These are phyloP conservation scores for Vanacampus margaritifer DNA, from an alignment of 2,113 vertebrate species.

Conservation along the genomic window DNA sequence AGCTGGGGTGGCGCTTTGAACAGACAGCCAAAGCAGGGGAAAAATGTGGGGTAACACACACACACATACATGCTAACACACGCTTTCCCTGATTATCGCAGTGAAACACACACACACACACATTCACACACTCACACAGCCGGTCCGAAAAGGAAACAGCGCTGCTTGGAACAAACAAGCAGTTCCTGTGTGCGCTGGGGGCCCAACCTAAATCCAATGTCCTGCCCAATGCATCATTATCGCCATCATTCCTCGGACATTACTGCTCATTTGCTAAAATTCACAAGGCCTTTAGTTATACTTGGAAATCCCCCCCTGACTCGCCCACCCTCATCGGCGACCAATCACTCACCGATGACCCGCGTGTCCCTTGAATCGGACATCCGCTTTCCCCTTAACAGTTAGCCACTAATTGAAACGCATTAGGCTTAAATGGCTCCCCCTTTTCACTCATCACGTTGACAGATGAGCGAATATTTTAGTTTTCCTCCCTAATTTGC, in stretches of 20 bases:
- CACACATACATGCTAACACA: constrained; percentile 20
- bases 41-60: constrained; percentile 20
- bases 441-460: constrained; percentile 85
- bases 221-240: constrained; percentile 73
- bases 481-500: constrained; percentile 72
- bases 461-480: constrained; percentile 88
- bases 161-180: constrained; percentile 76
- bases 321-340: constrained; percentile 21
- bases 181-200: constrained; percentile 75
- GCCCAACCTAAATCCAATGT: constrained; percentile 70
- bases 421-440: constrained; percentile 85
- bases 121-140: constrained; percentile 69
- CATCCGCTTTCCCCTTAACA: constrained; percentile 60
- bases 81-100: constrained; percentile 56
- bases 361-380: constrained; percentile 45
- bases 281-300: constrained; percentile 81
- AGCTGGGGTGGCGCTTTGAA: constrained; percentile 53
- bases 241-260: constrained; percentile 68
- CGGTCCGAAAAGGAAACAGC: constrained; percentile 67
- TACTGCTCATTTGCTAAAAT: constrained; percentile 81
- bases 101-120: constrained; percentile 69
- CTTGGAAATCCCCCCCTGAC: constrained; percentile 12
- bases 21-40: constrained; percentile 14
- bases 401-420: constrained; percentile 81
- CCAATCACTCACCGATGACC: constrained; percentile 36